Percentiles rank a stretch among this genome's conserved stretches.
Conservation (phyloP, 2,113 vertebrate genomes). For the Bubalus kerabau region DNA sequence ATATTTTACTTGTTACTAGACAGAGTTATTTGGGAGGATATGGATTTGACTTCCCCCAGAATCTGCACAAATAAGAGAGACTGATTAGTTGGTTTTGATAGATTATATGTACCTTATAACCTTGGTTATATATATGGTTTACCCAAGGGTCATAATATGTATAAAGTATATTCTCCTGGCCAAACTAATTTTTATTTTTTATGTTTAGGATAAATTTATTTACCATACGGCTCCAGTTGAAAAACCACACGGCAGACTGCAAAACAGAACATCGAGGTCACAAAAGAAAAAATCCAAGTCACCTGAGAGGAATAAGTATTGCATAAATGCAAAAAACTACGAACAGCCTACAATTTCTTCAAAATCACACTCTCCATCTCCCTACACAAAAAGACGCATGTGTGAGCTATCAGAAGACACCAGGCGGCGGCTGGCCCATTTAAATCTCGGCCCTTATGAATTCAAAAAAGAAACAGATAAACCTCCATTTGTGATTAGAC, state of each 20-base stretch:
- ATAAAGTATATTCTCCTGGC: background rate
- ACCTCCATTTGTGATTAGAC: slow-evolving; percentile 90
- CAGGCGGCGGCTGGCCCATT: slow-evolving; percentile 88
- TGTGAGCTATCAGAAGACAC: slow-evolving; percentile 91
- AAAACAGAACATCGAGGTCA: slow-evolving; percentile 48
- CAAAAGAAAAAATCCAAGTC: slow-evolving; percentile 68
- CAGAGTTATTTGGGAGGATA: background rate
- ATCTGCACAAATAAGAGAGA: background rate
- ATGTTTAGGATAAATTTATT: slow-evolving; percentile 67
- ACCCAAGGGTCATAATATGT: background rate
- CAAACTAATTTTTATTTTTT: slow-evolving; percentile 56
- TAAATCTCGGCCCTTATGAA: slow-evolving; percentile 92
- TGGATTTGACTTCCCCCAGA: background rate
- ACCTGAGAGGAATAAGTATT: slow-evolving; percentile 65
- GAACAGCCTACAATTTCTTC: slow-evolving; percentile 92
- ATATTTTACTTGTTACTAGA: background rate
- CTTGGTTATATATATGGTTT: background rate
- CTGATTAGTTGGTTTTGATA: background rate
- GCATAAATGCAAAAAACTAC: slow-evolving; percentile 77
- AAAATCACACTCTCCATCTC: slow-evolving; percentile 88
- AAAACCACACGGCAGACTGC: slow-evolving; percentile 67
- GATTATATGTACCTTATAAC: background rate
- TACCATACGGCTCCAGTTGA: slow-evolving; percentile 62
- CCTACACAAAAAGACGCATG: slow-evolving; percentile 95
- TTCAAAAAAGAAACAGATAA: slow-evolving; percentile 92